phyloP scores from a whole-genome alignment of 2,888 invertebrate species.

The Ganaspis brasiliensis region DNA sequence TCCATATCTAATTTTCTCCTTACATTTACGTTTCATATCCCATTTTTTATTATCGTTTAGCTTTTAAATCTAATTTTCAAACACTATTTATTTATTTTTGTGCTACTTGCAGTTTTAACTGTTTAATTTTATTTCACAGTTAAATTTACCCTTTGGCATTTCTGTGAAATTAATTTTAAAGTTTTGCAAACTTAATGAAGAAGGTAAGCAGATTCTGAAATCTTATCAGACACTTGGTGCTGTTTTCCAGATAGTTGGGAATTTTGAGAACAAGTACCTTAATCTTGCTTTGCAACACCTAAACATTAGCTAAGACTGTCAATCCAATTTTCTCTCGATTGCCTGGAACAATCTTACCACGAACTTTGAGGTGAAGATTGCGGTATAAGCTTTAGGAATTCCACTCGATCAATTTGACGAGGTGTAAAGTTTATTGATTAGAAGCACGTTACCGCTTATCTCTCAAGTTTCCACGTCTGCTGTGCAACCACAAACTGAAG shows the following conservation, averaged over 20 bases:
- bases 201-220: not conserved
- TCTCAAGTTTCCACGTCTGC: slow-evolving; percentile 26
- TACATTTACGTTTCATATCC: too few species aligned
- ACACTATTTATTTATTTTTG: too few species aligned
- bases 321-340: slow-evolving; percentile 39
- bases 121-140: too few species aligned
- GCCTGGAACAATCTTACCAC: slow-evolving; percentile 28
- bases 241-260: slow-evolving; percentile 6
- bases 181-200: not conserved
- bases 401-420: slow-evolving; percentile 39
- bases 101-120: too few species aligned
- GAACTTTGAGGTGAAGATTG: slow-evolving; percentile 41
- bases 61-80: too few species aligned
- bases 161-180: not conserved
- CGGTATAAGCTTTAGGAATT: slow-evolving; percentile 40
- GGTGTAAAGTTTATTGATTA: slow-evolving; percentile 42
- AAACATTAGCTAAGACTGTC: slow-evolving; percentile 40
- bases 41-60: too few species aligned
- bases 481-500: slow-evolving; percentile 13
- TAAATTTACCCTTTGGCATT: too few species aligned
- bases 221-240: slow-evolving; percentile 1
- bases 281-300: slow-evolving; percentile 10
- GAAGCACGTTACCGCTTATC: slow-evolving; percentile 32
- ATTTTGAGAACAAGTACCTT: not conserved
- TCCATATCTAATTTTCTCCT: too few species aligned